Percentiles rank a stretch among this genome's conserved stretches.
Evolutionary conservation across 2,888 invertebrate species (phyloP).

Genomic region (Subacronicta megacephala): DNA sequence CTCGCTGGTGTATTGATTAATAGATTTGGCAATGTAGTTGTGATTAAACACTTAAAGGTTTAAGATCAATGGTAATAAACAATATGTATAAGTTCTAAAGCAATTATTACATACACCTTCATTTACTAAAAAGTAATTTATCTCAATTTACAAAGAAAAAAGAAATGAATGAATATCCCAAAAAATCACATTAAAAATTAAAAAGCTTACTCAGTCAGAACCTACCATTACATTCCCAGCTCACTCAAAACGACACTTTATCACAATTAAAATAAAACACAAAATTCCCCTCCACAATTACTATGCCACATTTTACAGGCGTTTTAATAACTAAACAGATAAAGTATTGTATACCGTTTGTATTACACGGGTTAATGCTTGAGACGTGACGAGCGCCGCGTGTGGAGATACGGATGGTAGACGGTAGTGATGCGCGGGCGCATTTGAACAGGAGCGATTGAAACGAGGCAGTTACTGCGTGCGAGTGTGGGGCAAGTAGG

Average conservation of each 20-base stretch:
- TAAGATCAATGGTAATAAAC: too few species aligned
- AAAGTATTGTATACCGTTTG: constrained; percentile 35
- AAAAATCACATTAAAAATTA: too few species aligned
- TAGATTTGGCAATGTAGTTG: too few species aligned
- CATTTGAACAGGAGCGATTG: constrained; percentile 7
- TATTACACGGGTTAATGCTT: constrained; percentile 19
- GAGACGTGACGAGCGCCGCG: constrained; percentile 48
- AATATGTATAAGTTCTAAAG: too few species aligned
- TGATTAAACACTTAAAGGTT: too few species aligned
- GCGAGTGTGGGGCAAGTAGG: constrained; percentile 5
- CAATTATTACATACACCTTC: too few species aligned
- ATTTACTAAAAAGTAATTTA: too few species aligned
- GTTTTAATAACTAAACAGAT: constrained; percentile 34
- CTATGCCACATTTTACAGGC: constrained; percentile 29
- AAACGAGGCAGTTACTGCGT: constrained; percentile 5
- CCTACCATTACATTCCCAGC: constrained; percentile 27
- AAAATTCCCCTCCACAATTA: constrained; percentile 13
- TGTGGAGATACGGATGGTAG: constrained; percentile 20
- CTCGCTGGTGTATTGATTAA: too few species aligned
- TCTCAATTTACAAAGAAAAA: too few species aligned
- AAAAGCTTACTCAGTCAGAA: too few species aligned
- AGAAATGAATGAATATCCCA: too few species aligned
- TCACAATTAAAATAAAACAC: constrained; percentile 12
- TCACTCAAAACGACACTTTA: constrained; percentile 27
- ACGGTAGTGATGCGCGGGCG: constrained; percentile 39